phyloP scores from a whole-genome alignment of 2,113 vertebrate species.

The Muscicapa adusta region DNA sequence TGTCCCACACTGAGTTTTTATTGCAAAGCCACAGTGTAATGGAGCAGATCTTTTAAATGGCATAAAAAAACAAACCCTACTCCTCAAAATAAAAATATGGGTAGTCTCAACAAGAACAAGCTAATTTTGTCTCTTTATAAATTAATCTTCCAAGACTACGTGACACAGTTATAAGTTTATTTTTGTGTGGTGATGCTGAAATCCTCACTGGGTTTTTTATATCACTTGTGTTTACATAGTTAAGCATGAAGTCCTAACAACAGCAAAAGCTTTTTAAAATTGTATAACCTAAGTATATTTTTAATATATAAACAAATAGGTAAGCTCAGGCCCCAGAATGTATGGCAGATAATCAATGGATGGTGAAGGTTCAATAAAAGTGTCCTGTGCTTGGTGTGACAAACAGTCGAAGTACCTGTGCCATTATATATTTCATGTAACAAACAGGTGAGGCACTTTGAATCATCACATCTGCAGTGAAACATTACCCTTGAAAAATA shows the following conservation, averaged over 20 bases:
- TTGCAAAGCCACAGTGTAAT: constrained; percentile 9
- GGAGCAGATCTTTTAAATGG: constrained; percentile 18
- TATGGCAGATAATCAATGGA: background rate
- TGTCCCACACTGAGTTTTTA: constrained; percentile 40
- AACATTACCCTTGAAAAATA: background rate
- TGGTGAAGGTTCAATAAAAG: background rate
- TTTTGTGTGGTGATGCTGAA: background rate
- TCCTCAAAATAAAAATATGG: constrained; percentile 1
- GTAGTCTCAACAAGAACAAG: background rate
- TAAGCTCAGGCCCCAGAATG: background rate
- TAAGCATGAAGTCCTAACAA: background rate
- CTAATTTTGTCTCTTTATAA: background rate
- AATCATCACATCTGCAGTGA: background rate
- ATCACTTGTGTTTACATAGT: background rate
- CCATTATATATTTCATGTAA: background rate
- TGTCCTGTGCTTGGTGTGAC: background rate
- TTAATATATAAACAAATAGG: background rate
- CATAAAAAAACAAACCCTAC: background rate
- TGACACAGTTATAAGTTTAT: background rate
- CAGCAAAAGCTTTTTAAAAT: background rate
- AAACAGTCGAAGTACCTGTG: background rate
- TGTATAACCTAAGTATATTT: background rate
- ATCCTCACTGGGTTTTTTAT: background rate
- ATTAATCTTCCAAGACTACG: background rate
- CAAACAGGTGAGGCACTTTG: background rate